Evolutionary conservation across 2,888 invertebrate species (phyloP).

Genomic region (Phlogophora meticulosa): DNA sequence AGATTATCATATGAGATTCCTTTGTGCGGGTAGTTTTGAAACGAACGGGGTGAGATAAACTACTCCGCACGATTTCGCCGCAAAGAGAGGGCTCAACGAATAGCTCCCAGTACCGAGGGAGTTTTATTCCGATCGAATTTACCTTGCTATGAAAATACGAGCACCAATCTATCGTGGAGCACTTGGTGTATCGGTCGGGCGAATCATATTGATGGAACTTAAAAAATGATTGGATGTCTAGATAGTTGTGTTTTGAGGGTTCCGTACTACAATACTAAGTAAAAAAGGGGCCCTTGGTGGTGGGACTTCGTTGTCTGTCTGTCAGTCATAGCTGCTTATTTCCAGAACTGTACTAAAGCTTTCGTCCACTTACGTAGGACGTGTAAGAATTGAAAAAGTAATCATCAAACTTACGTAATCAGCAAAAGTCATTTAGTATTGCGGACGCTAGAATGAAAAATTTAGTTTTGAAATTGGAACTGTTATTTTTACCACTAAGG

Average conservation of each 20-base stretch:
- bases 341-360: no score
- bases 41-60: conserved; percentile 85
- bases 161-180: conserved; percentile 67
- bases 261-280: no score
- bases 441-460: no score
- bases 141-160: conserved; percentile 80
- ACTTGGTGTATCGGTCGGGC: conserved; percentile 63
- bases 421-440: no score
- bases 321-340: no score
- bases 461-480: no score
- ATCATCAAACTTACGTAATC: no score
- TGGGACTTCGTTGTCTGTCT: no score
- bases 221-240: conserved; percentile 60
- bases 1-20: conserved; percentile 86
- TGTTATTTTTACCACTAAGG: no score
- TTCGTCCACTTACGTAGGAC: no score
- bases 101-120: conserved; percentile 76
- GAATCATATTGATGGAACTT: conserved; percentile 62
- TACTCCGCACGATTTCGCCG: conserved; percentile 86
- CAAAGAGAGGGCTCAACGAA: conserved; percentile 89
- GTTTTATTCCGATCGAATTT: conserved; percentile 89
- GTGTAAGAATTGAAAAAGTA: no score
- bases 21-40: conserved; percentile 79
- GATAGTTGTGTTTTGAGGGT: conserved; percentile 8
- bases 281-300: no score